These are phyloP conservation scores for Cheilinus undulatus DNA, from an alignment of 2,113 vertebrate genomes.

Conservation along the genomic window DNA sequence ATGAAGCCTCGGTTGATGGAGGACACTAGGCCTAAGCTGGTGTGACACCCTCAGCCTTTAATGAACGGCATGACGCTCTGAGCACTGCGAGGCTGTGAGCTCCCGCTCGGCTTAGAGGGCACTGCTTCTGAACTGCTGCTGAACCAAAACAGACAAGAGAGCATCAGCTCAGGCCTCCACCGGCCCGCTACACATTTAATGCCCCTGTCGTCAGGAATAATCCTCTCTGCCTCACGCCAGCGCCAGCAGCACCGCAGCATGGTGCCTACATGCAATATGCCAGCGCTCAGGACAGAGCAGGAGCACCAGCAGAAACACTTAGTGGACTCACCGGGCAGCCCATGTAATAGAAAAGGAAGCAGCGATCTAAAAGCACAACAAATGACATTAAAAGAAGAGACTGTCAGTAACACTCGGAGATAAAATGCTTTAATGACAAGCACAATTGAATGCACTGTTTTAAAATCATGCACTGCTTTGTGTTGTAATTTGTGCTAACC, in stretches of 20 bases:
- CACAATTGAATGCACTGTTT: constrained; percentile 62
- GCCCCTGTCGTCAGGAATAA: constrained; percentile 80
- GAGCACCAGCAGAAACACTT: constrained; percentile 52
- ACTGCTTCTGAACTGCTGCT: constrained; percentile 77
- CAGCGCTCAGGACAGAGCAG: constrained; percentile 60
- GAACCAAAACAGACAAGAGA: constrained; percentile 76
- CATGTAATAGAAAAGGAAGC: constrained; percentile 38
- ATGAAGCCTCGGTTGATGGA: constrained; percentile 63
- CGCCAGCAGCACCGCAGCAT: constrained; percentile 65
- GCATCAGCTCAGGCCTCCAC: constrained; percentile 74
- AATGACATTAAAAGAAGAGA: constrained; percentile 68
- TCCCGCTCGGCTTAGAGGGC: constrained; percentile 65
- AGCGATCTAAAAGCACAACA: constrained; percentile 53
- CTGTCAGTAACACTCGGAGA: constrained; percentile 54
- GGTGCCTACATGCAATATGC: constrained; percentile 75
- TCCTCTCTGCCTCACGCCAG: constrained; percentile 68
- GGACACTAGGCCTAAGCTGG: constrained; percentile 77
- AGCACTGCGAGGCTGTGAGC: constrained; percentile 59
- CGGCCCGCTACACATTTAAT: constrained; percentile 81
- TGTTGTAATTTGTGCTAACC: constrained; percentile 64
- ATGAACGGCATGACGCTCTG: constrained; percentile 74
- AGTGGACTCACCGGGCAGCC: constrained; percentile 55
- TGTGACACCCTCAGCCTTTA: constrained; percentile 81
- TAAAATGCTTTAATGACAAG: constrained; percentile 59
- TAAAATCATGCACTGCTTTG: constrained; percentile 68